A percentile compares a stretch with the other conserved stretches of the same genome.
Evolutionary conservation across 2,888 invertebrate species (phyloP).

Genomic region (Lucinisca nassula): DNA sequence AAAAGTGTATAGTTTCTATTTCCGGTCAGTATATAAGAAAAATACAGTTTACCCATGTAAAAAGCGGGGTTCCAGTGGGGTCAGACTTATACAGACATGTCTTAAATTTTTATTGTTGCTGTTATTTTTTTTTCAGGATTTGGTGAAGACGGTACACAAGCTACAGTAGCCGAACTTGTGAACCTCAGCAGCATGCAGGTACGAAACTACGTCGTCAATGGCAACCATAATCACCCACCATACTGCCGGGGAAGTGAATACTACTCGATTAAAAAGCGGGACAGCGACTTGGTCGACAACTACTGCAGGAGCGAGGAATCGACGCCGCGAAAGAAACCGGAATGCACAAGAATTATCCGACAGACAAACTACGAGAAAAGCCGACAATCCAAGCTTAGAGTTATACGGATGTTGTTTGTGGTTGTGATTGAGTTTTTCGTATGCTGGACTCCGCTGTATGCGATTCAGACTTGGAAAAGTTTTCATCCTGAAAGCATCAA

Average conservation of each 20-base stretch:
- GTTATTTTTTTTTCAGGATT: background rate
- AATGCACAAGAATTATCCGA: slow-evolving; percentile 55
- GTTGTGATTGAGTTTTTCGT: slow-evolving; percentile 96
- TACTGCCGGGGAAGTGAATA: background rate
- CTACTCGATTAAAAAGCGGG: background rate
- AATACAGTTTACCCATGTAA: no score
- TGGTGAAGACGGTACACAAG: background rate
- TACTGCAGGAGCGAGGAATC: slow-evolving; percentile 58
- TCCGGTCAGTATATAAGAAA: no score
- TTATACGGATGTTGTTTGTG: slow-evolving; percentile 94
- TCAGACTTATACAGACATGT: no score
- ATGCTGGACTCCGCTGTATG: slow-evolving; percentile 96
- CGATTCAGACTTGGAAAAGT: slow-evolving; percentile 93
- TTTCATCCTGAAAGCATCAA: slow-evolving; percentile 92
- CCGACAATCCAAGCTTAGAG: slow-evolving; percentile 90
- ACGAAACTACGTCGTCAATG: slow-evolving; percentile 24
- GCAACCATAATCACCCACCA: background rate
- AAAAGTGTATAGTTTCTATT: no score
- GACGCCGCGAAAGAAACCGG: slow-evolving; percentile 54
- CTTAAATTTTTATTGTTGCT: no score
- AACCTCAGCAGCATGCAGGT: background rate
- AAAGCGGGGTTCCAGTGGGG: no score
- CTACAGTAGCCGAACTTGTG: slow-evolving; percentile 7
- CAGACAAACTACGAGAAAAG: slow-evolving; percentile 88
- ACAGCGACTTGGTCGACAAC: background rate